Evolutionary conservation across 2,797 vertebrate species (phyloP).

Genomic region (Pteronotus mesoamericanus): DNA sequence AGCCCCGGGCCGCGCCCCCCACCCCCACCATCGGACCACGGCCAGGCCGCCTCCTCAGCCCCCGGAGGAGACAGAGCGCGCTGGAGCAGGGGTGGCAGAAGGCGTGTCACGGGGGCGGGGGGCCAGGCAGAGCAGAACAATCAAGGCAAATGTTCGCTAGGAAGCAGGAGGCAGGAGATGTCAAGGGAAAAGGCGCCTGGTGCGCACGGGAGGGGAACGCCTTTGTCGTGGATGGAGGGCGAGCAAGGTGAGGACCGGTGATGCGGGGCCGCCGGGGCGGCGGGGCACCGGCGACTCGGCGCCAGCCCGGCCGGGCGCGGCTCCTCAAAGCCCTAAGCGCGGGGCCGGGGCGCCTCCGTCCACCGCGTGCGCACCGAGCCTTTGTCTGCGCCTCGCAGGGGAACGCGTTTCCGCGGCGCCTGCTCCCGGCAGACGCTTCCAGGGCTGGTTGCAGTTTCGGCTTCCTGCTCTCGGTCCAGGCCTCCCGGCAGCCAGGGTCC

Average conservation of each 20-base stretch:
- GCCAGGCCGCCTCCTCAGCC: not conserved
- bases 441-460: not conserved
- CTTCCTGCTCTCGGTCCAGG: not conserved
- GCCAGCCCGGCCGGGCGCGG: not conserved
- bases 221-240: conserved; percentile 71
- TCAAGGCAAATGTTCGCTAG: not conserved
- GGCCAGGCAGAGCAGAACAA: not conserved
- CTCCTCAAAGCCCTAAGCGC: not conserved
- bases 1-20: not conserved
- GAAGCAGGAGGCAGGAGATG: not conserved
- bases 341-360: conserved; percentile 1
- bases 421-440: not conserved
- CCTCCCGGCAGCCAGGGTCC: not conserved
- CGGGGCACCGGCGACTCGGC: not conserved
- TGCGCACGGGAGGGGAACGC: conserved; percentile 53
- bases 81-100: conserved; percentile 3
- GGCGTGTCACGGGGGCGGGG: conserved; percentile 18
- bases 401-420: conserved; percentile 43
- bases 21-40: not conserved
- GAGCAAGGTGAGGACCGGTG: conserved; percentile 65
- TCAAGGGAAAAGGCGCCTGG: not conserved
- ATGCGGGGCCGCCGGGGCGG: not conserved
- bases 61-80: not conserved
- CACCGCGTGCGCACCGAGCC: conserved; percentile 66
- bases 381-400: conserved; percentile 58